A percentile compares a stretch with the other conserved stretches of the same genome.
These are phyloP conservation scores for Romanogobio albipinnatus DNA, from an alignment of 2,113 vertebrate genomes.

Conservation along the genomic window DNA sequence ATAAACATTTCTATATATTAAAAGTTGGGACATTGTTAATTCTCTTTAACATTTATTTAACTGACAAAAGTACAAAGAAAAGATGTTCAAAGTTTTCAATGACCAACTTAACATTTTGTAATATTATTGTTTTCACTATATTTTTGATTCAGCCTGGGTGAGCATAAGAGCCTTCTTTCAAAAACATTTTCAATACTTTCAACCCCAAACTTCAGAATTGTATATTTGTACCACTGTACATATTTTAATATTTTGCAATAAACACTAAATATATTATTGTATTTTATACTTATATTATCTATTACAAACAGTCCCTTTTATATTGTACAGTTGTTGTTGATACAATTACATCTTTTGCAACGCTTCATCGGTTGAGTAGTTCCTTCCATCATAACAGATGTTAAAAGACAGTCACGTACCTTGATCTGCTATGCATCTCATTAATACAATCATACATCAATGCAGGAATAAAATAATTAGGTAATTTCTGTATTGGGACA, in stretches of 20 bases:
- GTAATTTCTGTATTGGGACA: constrained; percentile 33
- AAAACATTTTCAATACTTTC: not conserved
- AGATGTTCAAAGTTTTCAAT: too few relatives aligned
- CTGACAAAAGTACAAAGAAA: too few relatives aligned
- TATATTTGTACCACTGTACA: not conserved
- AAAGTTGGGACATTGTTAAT: too few relatives aligned
- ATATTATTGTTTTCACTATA: too few relatives aligned
- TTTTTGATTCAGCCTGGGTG: not conserved
- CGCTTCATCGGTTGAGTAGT: not conserved
- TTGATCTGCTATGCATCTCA: not conserved
- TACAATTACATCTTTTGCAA: constrained; percentile 15
- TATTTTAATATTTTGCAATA: not conserved
- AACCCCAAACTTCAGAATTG: not conserved
- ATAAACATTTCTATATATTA: too few relatives aligned
- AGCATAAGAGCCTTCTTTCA: not conserved
- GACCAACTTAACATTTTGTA: too few relatives aligned
- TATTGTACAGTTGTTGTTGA: not conserved
- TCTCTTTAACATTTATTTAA: too few relatives aligned
- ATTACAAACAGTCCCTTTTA: not conserved
- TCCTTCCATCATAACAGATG: constrained; percentile 15
- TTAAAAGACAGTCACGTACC: not conserved
- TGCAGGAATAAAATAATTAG: constrained; percentile 24
- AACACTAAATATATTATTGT: not conserved
- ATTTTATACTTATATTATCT: not conserved
- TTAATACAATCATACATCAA: constrained; percentile 27